Evolutionary conservation across 2,797 vertebrate species (phyloP).

Genomic region (Simalia tracyae): DNA sequence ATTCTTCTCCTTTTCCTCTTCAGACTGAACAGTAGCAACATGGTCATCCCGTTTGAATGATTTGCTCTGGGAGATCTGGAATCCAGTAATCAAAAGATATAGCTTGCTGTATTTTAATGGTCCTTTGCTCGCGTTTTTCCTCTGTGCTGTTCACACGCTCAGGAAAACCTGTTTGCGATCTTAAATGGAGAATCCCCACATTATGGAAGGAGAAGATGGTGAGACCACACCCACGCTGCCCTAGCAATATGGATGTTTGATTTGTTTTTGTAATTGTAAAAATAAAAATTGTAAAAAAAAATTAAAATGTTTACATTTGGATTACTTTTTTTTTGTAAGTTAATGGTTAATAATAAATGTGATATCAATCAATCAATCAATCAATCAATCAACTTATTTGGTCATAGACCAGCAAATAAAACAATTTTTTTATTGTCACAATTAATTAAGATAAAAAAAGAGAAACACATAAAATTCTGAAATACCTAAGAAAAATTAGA

Average conservation of each 20-base stretch:
- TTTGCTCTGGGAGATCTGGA: slow-evolving; percentile 79
- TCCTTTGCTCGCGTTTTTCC: background rate
- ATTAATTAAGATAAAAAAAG: too few species aligned
- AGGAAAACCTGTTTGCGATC: slow-evolving; percentile 11
- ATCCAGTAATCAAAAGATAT: slow-evolving; percentile 77
- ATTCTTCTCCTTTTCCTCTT: slow-evolving; percentile 56
- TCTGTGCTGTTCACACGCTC: slow-evolving; percentile 32
- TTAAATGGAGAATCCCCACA: background rate
- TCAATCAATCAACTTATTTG: too few species aligned
- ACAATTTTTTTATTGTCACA: too few species aligned
- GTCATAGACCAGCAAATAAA: too few species aligned
- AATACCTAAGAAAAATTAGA: too few species aligned
- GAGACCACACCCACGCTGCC: too few species aligned
- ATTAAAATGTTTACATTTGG: slow-evolving; percentile 70
- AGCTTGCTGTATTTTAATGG: slow-evolving; percentile 47
- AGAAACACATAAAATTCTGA: too few species aligned
- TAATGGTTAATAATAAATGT: slow-evolving; percentile 63
- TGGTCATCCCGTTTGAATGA: slow-evolving; percentile 79
- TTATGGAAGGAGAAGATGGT: too few species aligned
- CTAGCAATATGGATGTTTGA: background rate
- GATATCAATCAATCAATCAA: slow-evolving; percentile 4
- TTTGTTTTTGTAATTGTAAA: background rate
- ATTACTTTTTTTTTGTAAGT: slow-evolving; percentile 55
- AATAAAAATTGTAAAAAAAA: too few species aligned
- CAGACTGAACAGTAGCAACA: slow-evolving; percentile 82